Conservation (phyloP, 1,140 invertebrate species). For the Cheumatopsyche charites region DNA sequence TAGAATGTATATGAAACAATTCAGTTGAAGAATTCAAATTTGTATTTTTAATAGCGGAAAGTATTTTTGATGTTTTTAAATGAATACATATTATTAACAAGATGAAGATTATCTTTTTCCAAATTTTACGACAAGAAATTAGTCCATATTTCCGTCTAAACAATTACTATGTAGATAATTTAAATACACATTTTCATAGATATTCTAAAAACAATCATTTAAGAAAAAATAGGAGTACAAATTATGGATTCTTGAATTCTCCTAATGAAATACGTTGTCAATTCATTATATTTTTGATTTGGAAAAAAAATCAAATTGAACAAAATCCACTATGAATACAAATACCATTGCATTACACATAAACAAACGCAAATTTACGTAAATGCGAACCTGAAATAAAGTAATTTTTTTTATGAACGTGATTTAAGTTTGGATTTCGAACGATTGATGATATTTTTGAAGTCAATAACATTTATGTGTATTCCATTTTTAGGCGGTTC, state of each 20-base stretch:
- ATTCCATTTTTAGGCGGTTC: too few relatives aligned
- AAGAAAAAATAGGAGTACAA: conserved; percentile 31
- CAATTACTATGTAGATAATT: not conserved
- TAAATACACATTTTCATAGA: not conserved
- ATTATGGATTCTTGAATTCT: conserved; percentile 23
- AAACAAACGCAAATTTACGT: too few relatives aligned
- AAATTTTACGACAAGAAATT: conserved; percentile 17
- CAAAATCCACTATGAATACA: too few relatives aligned
- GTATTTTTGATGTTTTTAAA: conserved; percentile 16
- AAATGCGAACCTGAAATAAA: too few relatives aligned
- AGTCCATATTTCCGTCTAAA: conserved; percentile 19
- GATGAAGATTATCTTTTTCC: conserved; percentile 22
- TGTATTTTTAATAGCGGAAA: conserved; percentile 29
- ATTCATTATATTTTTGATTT: not conserved
- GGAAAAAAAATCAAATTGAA: too few relatives aligned
- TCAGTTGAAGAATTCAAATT: conserved; percentile 33
- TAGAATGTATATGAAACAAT: conserved; percentile 29
- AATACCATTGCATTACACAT: too few relatives aligned
- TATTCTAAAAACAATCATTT: not conserved
- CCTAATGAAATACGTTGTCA: not conserved
- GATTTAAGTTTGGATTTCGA: too few relatives aligned
- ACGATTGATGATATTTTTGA: too few relatives aligned
- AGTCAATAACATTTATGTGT: too few relatives aligned
- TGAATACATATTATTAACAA: conserved; percentile 7
- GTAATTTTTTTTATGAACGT: too few relatives aligned